Evolutionary conservation across 2,113 vertebrate species (phyloP).

Genomic region (Atlantisia rogersi): DNA sequence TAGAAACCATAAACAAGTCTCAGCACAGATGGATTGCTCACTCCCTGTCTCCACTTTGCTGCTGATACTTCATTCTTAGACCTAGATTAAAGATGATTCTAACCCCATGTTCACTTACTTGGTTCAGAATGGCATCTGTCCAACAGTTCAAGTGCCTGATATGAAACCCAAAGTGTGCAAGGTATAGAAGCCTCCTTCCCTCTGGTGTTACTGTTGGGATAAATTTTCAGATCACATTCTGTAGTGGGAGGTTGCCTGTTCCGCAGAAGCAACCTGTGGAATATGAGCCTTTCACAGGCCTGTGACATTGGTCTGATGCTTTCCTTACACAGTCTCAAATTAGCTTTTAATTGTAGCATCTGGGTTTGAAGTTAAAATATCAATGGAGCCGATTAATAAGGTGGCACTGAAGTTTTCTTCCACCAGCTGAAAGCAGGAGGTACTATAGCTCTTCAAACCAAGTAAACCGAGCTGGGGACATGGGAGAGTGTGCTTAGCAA

Average conservation of each 20-base stretch:
- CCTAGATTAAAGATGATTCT: conserved; percentile 71
- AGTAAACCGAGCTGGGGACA: conserved; percentile 23
- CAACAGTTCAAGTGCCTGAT: conserved; percentile 84
- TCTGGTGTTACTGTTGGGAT: conserved; percentile 59
- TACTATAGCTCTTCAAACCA: conserved; percentile 20
- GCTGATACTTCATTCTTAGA: conserved; percentile 81
- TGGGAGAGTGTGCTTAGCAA: conserved; percentile 20
- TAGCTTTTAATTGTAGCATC: conserved; percentile 58
- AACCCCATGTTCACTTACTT: conserved; percentile 76
- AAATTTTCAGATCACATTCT: conserved; percentile 41
- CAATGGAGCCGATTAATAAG: not conserved
- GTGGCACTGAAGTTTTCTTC: conserved; percentile 44
- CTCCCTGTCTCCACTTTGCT: conserved; percentile 78
- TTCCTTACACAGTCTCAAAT: conserved; percentile 40
- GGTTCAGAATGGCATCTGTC: conserved; percentile 80
- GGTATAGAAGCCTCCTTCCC: conserved; percentile 55
- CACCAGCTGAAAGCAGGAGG: not conserved
- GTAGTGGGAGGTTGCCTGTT: conserved; percentile 26
- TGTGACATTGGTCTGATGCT: conserved; percentile 45
- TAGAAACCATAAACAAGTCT: conserved; percentile 74
- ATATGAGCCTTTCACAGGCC: not conserved
- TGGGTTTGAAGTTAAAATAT: conserved; percentile 30
- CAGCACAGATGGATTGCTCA: conserved; percentile 77
- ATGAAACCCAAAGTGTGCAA: conserved; percentile 74
- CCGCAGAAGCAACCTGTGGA: conserved; percentile 28